phyloP scores from a whole-genome alignment of 2,888 invertebrate species.

The Myopa tessellatipennis region DNA sequence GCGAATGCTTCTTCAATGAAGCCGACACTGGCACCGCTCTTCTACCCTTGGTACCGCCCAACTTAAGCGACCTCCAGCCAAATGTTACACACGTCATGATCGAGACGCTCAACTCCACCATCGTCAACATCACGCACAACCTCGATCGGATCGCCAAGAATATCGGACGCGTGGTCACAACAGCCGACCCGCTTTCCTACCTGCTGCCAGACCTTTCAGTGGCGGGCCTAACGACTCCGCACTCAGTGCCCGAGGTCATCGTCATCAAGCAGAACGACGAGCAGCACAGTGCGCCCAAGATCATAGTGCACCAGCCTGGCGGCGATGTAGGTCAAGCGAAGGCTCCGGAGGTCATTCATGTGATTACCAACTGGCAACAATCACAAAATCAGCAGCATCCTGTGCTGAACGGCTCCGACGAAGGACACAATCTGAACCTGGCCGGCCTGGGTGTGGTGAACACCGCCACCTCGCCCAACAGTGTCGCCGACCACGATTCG shows the following conservation, averaged over 20 bases:
- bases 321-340: slow-evolving; percentile 44
- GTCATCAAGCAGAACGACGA: slow-evolving; percentile 61
- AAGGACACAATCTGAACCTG: slow-evolving; percentile 51
- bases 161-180: slow-evolving; percentile 54
- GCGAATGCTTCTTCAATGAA: slow-evolving; percentile 53
- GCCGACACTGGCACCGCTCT: slow-evolving; percentile 38
- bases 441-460: slow-evolving; percentile 53
- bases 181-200: slow-evolving; percentile 18
- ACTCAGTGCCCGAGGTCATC: slow-evolving; percentile 61
- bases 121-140: slow-evolving; percentile 64
- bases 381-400: slow-evolving; percentile 47
- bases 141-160: slow-evolving; percentile 61
- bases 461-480: slow-evolving; percentile 6
- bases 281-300: slow-evolving; percentile 60
- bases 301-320: slow-evolving; percentile 62
- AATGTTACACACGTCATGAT: slow-evolving; percentile 64
- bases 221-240: slow-evolving; percentile 52
- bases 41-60: slow-evolving; percentile 16
- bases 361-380: slow-evolving; percentile 53
- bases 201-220: slow-evolving; percentile 41
- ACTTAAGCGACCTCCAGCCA: background rate
- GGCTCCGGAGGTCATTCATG: slow-evolving; percentile 65
- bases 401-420: slow-evolving; percentile 45
- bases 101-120: slow-evolving; percentile 64
- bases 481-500: slow-evolving; percentile 56